Evolutionary conservation across 2,888 invertebrate genomes (phyloP).

Genomic region (Phyllotreta striolata): DNA sequence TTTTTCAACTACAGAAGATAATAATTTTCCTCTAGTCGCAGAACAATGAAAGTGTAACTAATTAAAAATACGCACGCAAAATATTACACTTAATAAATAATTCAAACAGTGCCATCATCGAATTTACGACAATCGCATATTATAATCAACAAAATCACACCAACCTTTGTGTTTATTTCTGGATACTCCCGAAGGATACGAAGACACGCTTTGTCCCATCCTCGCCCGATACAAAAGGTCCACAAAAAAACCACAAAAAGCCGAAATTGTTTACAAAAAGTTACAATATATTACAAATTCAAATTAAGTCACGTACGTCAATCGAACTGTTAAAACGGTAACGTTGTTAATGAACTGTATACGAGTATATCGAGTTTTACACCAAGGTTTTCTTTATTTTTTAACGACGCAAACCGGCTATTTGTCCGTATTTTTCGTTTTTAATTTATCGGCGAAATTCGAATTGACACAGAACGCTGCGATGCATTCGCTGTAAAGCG

Average conservation of each 20-base stretch:
- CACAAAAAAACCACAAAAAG: too few relatives aligned
- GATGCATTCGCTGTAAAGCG: too few relatives aligned
- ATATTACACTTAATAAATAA: neutral
- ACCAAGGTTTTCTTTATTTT: conserved; percentile 7
- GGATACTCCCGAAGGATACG: conserved; percentile 36
- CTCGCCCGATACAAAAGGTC: too few relatives aligned
- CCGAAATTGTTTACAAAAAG: neutral
- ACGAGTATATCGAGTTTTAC: conserved; percentile 11
- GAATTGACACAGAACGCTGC: too few relatives aligned
- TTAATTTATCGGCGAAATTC: too few relatives aligned
- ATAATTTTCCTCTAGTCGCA: too few relatives aligned
- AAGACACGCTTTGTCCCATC: conserved; percentile 45
- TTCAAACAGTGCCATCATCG: neutral
- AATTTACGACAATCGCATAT: conserved; percentile 1
- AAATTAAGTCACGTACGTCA: neutral
- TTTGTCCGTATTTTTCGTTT: conserved; percentile 1
- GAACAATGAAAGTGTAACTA: too few relatives aligned
- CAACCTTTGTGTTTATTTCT: conserved; percentile 41
- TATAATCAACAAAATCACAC: conserved; percentile 3
- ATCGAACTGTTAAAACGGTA: conserved; percentile 6
- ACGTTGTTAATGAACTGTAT: conserved; percentile 12
- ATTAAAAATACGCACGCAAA: too few relatives aligned
- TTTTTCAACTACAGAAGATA: neutral
- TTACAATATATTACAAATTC: neutral
- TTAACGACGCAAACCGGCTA: neutral